Conservation (phyloP, 2,113 vertebrate species). For the Garra rufa region DNA sequence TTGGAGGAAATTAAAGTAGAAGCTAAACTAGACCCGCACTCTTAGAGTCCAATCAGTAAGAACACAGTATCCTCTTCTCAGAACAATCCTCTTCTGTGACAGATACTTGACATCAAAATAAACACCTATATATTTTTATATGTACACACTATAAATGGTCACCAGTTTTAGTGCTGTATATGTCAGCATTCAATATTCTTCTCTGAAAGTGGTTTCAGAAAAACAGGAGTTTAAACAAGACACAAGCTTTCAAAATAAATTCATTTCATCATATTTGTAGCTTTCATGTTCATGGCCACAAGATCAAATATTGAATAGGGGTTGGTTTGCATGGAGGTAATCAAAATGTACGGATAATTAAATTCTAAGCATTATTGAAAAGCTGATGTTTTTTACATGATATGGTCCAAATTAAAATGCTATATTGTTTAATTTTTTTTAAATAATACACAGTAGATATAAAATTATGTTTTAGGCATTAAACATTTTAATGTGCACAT, state of each 20-base stretch:
- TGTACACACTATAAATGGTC: neutral
- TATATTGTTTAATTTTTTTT: neutral
- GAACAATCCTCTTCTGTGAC: neutral
- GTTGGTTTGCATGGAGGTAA: neutral
- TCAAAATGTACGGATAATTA: neutral
- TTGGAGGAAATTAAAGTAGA: conserved; percentile 65
- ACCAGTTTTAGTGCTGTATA: neutral
- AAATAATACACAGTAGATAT: neutral
- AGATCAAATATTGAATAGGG: neutral
- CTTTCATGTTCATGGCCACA: neutral
- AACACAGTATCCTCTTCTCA: conserved; percentile 8
- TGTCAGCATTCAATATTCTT: neutral
- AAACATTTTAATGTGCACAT: neutral
- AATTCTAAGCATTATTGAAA: neutral
- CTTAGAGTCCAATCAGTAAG: neutral
- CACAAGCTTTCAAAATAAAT: neutral
- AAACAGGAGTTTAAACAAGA: neutral
- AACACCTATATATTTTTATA: neutral
- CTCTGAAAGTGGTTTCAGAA: neutral
- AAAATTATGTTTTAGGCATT: neutral
- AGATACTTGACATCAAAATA: conserved; percentile 12
- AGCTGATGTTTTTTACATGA: too few relatives aligned
- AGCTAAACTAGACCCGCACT: conserved; percentile 36
- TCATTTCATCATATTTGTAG: neutral
- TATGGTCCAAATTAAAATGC: neutral